Evolutionary conservation across 2,113 vertebrate species (phyloP), one percentile per base, ranked within the genome.

Genomic region (Charadrius vociferus): DNA sequence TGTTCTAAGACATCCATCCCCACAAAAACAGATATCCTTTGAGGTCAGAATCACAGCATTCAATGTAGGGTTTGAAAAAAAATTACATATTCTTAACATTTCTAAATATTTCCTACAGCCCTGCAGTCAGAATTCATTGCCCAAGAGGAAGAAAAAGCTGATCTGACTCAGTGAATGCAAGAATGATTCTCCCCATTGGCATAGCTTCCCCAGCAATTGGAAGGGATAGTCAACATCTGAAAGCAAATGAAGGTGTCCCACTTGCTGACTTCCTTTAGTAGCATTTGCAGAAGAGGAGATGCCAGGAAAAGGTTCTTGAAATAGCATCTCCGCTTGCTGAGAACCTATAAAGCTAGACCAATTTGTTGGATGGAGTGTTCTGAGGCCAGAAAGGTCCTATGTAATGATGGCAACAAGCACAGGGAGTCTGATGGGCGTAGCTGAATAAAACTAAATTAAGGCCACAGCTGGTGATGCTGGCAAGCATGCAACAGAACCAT

Each of bases 61-160:
- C 1, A 1, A 30, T 13, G 17, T 0, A 50, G 4, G 11, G 14
- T 1, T n/a, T 23, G 14, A 24, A 11, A 66, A 36, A 26, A 39
- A 43, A 11, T 15, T 1, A 39, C 1, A 18, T 18, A 71, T 80
- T 68, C 41, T 72, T 77, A 80, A 47, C 21, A 36, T 65, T 66
- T 58, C 67, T 39, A 73, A 90, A 27, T 70, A 77, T 32, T 55
- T 66, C 55, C 27, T 62, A 30, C 14, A 68, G 70, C 20, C 18
- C 36, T 90, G 53, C 67, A 70, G 80, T 58, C 39, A 72, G 36
- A 86, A 85, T 49, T 82, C 6, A n/a, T 43, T 81, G 23, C 32
- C 43, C 26, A 65, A 8, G 66, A 90, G 32, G 36, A 66, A 56
- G 27, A 65, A 59, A 81, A 37, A 30, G 9, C 15, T 70, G 45